Conservation (phyloP, 2,888 invertebrate genomes). For the Microctonus brassicae region DNA sequence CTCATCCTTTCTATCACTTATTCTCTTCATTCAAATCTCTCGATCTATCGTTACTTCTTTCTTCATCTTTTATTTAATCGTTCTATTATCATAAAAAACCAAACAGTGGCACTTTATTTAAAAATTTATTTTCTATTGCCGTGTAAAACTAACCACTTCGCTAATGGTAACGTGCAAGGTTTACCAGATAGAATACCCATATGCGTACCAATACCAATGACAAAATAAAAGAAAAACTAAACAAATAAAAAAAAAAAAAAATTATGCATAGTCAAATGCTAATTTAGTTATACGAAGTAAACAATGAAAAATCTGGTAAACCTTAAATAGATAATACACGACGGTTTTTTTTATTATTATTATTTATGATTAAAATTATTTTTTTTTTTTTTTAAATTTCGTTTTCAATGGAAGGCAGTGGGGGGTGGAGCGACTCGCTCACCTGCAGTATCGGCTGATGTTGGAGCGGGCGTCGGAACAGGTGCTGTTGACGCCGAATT, state of each 20-base stretch:
- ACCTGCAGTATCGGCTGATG: constrained; percentile 68
- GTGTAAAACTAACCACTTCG: constrained; percentile 36
- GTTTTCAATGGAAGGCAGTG: constrained; percentile 68
- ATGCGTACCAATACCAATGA: constrained; percentile 1
- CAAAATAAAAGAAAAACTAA: constrained; percentile 11
- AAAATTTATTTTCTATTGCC: not conserved
- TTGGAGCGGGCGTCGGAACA: constrained; percentile 64
- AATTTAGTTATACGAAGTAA: not conserved
- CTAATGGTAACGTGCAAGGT: constrained; percentile 42
- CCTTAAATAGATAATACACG: constrained; percentile 43
- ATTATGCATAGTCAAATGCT: not conserved
- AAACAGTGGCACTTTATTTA: constrained; percentile 3
- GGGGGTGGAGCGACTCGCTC: constrained; percentile 69
- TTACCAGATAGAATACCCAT: constrained; percentile 42
- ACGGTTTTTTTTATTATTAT: constrained; percentile 28
- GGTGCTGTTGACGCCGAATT: constrained; percentile 63
- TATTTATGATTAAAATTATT: not conserved
- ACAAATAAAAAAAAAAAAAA: constrained; percentile 11
- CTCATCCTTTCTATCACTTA: not conserved
- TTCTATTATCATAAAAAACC: constrained; percentile 2
- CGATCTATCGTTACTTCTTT: not conserved
- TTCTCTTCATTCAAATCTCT: not conserved
- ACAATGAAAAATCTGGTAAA: constrained; percentile 41
- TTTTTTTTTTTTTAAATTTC: constrained; percentile 45
- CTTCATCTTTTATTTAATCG: not conserved